Base-by-base conservation (phyloP, 2,888 invertebrate species). In the Campaea margaritaria region DNA sequence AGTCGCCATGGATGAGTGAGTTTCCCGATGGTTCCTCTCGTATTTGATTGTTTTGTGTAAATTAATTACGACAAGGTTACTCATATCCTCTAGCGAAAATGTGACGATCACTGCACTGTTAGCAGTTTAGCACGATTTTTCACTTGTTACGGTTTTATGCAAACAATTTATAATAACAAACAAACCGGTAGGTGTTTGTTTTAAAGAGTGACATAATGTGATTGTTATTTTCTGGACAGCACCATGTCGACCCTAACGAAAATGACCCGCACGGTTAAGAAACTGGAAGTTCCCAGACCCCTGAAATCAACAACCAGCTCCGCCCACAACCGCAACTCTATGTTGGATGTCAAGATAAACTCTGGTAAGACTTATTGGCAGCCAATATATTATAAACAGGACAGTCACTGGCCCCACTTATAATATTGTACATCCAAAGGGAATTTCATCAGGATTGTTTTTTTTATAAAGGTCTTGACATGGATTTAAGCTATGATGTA, bases 201-300 rank as follows among this genome's bases (percentile, higher is more conserved):
- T 34, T 21, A 15, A 14, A 46, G 44, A 27, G 31, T 27, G 13
- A 27, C n/a, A 7, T 48, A 38, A 48, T 52, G 27, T 34, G n/a
- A 36, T 31, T 46, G 14, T 47, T 46, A 45, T 47, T 44, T 60
- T 65, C 72, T 64, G 73, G 66, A 81, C 76, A 90, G 89, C 90
- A 91, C 88, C 86, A 93, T 93, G 93, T 91, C 93, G 91, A 93
- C 93, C 88, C 85, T 91, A 83, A 92, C 93, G 91, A 94, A 94
- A 93, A 93, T 94, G 89, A 94, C 94, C 87, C 94, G 95, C 87
- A 94, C 94, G 76, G 94, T 95, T 62, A 95, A 95, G 87, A 95
- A 95, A 91, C 92, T 96, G 75, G 96, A 96, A 89, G 94, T 95
- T 80, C 96, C 96, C 73, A 93, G 96, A 86, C 96, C 96, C 78